Evolutionary conservation across 2,888 invertebrate species (phyloP).

Genomic region (Pachliopta kotzebuea): DNA sequence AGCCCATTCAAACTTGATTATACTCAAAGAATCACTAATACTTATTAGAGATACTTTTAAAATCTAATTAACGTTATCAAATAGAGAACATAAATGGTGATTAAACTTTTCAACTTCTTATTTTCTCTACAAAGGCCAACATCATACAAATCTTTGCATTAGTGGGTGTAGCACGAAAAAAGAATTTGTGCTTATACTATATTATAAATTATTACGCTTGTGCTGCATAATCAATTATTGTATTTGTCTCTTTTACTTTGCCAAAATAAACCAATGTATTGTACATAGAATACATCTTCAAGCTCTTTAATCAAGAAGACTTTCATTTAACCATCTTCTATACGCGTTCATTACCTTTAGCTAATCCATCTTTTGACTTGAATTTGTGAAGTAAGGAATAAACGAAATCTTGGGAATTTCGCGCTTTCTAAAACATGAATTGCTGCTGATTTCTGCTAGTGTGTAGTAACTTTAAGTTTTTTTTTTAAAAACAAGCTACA

Average conservation of each 20-base stretch:
- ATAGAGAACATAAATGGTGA: neutral
- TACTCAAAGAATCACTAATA: too few species aligned
- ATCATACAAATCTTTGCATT: too few species aligned
- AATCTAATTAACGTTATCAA: neutral
- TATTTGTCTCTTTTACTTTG: too few species aligned
- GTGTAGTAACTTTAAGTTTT: neutral
- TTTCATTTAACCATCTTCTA: neutral
- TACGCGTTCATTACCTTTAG: neutral
- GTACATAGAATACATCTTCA: neutral
- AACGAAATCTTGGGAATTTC: constrained; percentile 1
- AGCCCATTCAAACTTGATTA: too few species aligned
- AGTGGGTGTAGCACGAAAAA: too few species aligned
- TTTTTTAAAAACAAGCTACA: neutral
- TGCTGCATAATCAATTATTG: too few species aligned
- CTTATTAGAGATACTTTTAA: too few species aligned
- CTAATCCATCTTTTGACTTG: constrained; percentile 4
- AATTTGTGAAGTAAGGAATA: constrained; percentile 4
- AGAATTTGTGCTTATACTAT: too few species aligned
- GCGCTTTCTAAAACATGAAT: neutral
- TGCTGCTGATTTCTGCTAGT: neutral
- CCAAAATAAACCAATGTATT: too few species aligned
- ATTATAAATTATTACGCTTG: too few species aligned
- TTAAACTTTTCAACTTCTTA: neutral
- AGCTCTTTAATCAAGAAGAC: neutral
- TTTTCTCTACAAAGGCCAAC: too few species aligned